Evolutionary conservation across 1,140 invertebrate genomes (phyloP).

Genomic region (Drosophila novamexicana): DNA sequence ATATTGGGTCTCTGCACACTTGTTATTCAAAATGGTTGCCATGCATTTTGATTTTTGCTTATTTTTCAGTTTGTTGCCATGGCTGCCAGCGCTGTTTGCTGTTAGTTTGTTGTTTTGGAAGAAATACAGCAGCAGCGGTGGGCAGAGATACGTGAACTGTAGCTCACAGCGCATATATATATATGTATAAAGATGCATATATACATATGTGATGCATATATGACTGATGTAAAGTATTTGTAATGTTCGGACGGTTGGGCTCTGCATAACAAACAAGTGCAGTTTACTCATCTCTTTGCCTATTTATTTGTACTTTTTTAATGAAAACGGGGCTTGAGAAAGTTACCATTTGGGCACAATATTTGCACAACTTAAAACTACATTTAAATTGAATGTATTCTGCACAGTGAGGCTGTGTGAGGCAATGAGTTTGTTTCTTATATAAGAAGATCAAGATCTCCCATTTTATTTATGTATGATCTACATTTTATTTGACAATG

Average conservation of each 20-base stretch:
- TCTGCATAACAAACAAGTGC: constrained; percentile 25
- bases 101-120: constrained; percentile 75
- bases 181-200: constrained; percentile 28
- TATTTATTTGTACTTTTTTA: background rate
- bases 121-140: constrained; percentile 46
- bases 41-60: constrained; percentile 73
- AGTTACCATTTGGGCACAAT: background rate
- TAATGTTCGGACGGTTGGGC: background rate
- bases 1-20: constrained; percentile 59
- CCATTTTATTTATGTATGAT: too few species aligned
- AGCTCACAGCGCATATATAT: constrained; percentile 42
- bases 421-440: too few species aligned
- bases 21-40: constrained; percentile 82
- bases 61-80: constrained; percentile 42
- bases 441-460: too few species aligned
- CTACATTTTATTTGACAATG: too few species aligned
- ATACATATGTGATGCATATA: constrained; percentile 4
- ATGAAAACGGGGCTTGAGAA: constrained; percentile 5
- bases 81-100: constrained; percentile 38
- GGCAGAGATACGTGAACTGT: background rate
- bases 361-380: constrained; percentile 1
- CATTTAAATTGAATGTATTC: background rate
- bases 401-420: too few species aligned
- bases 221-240: constrained; percentile 33
- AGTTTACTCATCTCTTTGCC: background rate